Conservation (phyloP, 2,888 invertebrate genomes). For the Linnaemya vulpina region DNA sequence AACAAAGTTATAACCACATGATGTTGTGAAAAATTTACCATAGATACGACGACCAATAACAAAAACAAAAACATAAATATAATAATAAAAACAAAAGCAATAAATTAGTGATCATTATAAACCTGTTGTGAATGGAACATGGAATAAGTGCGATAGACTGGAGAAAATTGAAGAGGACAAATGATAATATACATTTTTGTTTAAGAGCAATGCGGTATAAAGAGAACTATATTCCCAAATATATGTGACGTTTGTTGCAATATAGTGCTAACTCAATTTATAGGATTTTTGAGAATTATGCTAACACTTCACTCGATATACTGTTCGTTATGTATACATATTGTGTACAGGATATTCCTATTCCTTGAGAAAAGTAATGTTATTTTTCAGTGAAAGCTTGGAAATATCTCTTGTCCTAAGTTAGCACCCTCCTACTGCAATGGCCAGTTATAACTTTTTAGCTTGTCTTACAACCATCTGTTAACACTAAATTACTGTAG, state of each 20-base stretch:
- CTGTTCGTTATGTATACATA: too few species aligned
- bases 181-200: neutral
- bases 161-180: neutral
- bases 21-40: slow-evolving; percentile 66
- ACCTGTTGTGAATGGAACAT: slow-evolving; percentile 20
- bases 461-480: neutral
- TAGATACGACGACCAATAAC: slow-evolving; percentile 24
- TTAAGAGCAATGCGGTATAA: neutral
- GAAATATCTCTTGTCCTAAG: too few species aligned
- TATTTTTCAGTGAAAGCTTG: too few species aligned
- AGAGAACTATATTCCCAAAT: neutral
- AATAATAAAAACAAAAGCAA: slow-evolving; percentile 41
- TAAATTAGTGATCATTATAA: slow-evolving; percentile 57
- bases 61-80: slow-evolving; percentile 3
- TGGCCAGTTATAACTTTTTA: neutral
- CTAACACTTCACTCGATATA: too few species aligned
- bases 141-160: neutral
- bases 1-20: slow-evolving; percentile 52
- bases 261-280: too few species aligned
- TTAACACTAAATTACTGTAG: neutral
- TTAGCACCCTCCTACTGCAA: too few species aligned
- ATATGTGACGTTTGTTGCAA: too few species aligned
- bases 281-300: too few species aligned
- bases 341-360: too few species aligned
- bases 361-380: too few species aligned